Evolutionary conservation across 2,888 invertebrate genomes (phyloP).

Genomic region (Gymnocheta viridis): DNA sequence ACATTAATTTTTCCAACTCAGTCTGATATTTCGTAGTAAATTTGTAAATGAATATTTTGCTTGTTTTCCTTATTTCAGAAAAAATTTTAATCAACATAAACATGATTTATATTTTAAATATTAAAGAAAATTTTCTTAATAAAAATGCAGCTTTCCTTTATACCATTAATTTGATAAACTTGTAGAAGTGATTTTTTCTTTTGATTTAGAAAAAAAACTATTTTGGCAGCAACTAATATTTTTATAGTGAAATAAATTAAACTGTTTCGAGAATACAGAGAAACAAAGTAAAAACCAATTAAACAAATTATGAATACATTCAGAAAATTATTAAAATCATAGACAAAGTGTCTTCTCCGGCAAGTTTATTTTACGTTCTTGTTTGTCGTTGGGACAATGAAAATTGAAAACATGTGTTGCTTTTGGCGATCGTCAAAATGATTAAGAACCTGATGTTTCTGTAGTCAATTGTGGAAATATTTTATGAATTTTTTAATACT

Average conservation of each 20-base stretch:
- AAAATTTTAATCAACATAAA: too few species aligned
- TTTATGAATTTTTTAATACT: neutral
- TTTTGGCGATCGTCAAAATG: constrained; percentile 6
- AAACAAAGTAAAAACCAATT: neutral
- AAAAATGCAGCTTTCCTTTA: too few species aligned
- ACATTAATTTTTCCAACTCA: too few species aligned
- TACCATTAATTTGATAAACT: too few species aligned
- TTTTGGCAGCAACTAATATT: constrained; percentile 18
- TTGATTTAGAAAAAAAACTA: too few species aligned
- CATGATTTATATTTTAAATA: too few species aligned
- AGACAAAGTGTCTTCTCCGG: constrained; percentile 48
- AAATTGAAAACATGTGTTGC: constrained; percentile 35
- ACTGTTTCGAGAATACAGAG: neutral
- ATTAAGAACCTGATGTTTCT: neutral
- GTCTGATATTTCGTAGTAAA: too few species aligned
- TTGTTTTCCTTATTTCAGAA: too few species aligned
- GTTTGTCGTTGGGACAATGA: neutral
- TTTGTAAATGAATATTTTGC: too few species aligned
- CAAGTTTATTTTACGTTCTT: neutral
- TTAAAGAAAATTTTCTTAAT: too few species aligned
- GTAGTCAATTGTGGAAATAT: constrained; percentile 3
- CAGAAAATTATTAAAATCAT: neutral
- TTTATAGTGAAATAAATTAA: constrained; percentile 20
- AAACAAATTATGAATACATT: neutral
- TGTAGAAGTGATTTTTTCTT: too few species aligned